Percentiles rank a stretch among this genome's conserved stretches.
phyloP scores from a whole-genome alignment of 2,797 vertebrate species.

The Silurus lanzhouensis region DNA sequence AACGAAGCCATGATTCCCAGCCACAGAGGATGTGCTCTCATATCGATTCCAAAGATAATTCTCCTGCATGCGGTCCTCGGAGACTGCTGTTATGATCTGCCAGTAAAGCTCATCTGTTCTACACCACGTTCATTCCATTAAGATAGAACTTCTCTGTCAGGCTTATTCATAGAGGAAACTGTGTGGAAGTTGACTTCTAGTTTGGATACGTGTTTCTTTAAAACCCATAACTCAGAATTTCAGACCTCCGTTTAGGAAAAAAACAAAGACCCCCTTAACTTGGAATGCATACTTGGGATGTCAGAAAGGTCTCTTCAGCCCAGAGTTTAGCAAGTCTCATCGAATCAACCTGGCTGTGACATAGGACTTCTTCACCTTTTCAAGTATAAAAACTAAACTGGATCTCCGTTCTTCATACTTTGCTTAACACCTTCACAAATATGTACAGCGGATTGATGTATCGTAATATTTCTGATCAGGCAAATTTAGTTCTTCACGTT shows the following conservation, averaged over 20 bases:
- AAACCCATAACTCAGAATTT: not conserved
- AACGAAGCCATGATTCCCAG: not conserved
- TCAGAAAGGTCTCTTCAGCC: not conserved
- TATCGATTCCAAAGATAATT: slow-evolving; percentile 13
- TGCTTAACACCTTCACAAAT: not conserved
- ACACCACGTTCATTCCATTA: slow-evolving; percentile 24
- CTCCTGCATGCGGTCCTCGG: not conserved
- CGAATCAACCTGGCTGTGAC: not conserved
- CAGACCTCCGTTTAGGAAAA: not conserved
- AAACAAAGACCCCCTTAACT: not conserved
- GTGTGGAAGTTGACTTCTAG: not conserved
- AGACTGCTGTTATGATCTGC: slow-evolving; percentile 10
- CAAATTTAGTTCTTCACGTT: not conserved
- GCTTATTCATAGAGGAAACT: not conserved
- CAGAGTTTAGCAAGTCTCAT: not conserved
- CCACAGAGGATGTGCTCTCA: not conserved
- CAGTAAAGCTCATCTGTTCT: slow-evolving; percentile 5
- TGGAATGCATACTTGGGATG: not conserved
- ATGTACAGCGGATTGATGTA: not conserved
- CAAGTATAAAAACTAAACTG: no score
- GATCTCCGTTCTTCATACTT: not conserved
- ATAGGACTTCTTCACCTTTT: not conserved
- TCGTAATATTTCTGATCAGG: not conserved
- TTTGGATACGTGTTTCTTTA: not conserved
- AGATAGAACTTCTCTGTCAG: not conserved